Conservation (phyloP, 2,888 invertebrate species). For the Tricholauxania praeusta region DNA sequence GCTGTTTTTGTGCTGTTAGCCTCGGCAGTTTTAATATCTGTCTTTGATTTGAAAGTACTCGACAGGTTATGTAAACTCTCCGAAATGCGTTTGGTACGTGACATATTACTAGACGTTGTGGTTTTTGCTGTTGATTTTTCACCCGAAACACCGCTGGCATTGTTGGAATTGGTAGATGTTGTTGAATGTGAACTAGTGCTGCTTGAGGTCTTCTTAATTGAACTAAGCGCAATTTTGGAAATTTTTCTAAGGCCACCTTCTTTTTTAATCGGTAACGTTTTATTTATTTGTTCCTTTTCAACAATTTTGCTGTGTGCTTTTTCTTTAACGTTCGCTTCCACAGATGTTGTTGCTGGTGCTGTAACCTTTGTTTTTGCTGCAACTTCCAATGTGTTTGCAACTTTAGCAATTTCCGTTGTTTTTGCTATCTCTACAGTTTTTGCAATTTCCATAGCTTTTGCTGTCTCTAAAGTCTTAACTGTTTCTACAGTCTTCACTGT, state of each 20-base stretch:
- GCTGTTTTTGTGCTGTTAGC: background rate
- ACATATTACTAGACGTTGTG: constrained; percentile 15
- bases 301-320: background rate
- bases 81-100: constrained; percentile 42
- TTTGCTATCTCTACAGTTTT: background rate
- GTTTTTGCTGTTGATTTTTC: constrained; percentile 14
- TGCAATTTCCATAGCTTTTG: background rate
- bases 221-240: constrained; percentile 10
- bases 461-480: no score
- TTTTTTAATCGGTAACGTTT: background rate
- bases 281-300: background rate
- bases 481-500: no score
- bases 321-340: background rate
- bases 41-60: constrained; percentile 34
- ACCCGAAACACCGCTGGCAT: constrained; percentile 12
- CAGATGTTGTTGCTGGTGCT: background rate
- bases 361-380: background rate
- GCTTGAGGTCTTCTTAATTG: constrained; percentile 14
- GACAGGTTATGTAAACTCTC: constrained; percentile 42
- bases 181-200: background rate
- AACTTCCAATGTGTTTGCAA: background rate
- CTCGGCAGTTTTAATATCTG: constrained; percentile 30
- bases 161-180: constrained; percentile 8
- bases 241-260: background rate
- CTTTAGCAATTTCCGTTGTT: background rate